phyloP scores from a whole-genome alignment of 2,797 vertebrate species.

The Galagoides demidoff region DNA sequence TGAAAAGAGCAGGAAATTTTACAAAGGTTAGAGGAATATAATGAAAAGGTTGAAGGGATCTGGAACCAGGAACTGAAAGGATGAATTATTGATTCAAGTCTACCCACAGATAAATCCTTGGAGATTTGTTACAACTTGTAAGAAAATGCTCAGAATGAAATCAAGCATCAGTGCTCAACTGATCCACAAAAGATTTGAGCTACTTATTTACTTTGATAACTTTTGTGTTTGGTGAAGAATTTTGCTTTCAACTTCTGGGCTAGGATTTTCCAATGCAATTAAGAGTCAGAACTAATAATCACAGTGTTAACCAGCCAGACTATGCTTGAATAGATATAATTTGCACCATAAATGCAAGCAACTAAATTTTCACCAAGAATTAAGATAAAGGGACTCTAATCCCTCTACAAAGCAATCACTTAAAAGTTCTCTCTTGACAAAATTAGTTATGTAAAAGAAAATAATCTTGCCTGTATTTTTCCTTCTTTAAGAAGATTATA shows the following conservation, averaged over 20 bases:
- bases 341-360: constrained; percentile 22
- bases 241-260: constrained; percentile 44
- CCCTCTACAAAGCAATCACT: not conserved
- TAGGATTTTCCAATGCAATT: constrained; percentile 30
- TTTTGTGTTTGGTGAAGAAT: constrained; percentile 69
- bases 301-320: not conserved
- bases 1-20: constrained; percentile 72
- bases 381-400: constrained; percentile 40
- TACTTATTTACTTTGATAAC: constrained; percentile 62
- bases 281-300: constrained; percentile 56
- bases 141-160: constrained; percentile 66
- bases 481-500: not conserved
- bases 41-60: constrained; percentile 64
- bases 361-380: constrained; percentile 62
- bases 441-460: not conserved
- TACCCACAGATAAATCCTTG: constrained; percentile 58
- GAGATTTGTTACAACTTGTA: constrained; percentile 54
- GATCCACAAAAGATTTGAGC: constrained; percentile 49
- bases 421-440: not conserved
- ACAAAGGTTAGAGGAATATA: constrained; percentile 71
- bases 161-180: constrained; percentile 34
- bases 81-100: constrained; percentile 70
- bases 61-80: constrained; percentile 56
- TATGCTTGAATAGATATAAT: not conserved
- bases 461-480: not conserved